Percentiles rank a stretch among this genome's conserved stretches.
These are phyloP conservation scores for Cygnus olor DNA, from an alignment of 2,797 vertebrate genomes.

Conservation along the genomic window DNA sequence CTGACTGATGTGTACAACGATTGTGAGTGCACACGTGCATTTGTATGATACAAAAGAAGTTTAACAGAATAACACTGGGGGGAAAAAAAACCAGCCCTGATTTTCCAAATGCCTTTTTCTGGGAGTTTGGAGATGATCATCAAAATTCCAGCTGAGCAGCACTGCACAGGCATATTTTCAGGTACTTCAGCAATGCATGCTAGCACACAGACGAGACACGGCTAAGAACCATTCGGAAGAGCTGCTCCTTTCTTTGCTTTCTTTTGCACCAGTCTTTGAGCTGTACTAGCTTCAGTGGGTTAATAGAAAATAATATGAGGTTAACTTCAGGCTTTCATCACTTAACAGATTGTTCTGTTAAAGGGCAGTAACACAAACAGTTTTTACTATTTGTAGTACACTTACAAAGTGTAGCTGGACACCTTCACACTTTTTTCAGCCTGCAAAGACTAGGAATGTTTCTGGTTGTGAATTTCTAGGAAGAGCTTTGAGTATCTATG, in stretches of 20 bases:
- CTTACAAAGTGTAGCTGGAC: neutral
- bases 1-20: neutral
- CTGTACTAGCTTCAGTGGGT: neutral
- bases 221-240: neutral
- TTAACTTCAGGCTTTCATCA: neutral
- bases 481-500: neutral
- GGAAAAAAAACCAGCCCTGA: neutral
- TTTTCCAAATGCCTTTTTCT: neutral
- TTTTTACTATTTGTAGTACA: neutral
- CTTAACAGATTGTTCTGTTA: neutral
- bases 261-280: neutral
- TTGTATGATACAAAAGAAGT: neutral
- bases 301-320: neutral
- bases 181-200: neutral
- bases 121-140: neutral
- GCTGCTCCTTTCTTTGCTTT: neutral
- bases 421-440: neutral
- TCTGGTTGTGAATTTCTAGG: neutral
- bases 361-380: neutral
- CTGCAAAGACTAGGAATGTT: neutral
- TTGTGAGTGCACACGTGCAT: neutral
- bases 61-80: neutral
- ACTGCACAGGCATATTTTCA: neutral
- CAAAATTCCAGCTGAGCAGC: neutral
- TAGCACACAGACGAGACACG: neutral